Base-by-base conservation (phyloP, 2,113 vertebrate genomes). In the Polypterus senegalus region DNA sequence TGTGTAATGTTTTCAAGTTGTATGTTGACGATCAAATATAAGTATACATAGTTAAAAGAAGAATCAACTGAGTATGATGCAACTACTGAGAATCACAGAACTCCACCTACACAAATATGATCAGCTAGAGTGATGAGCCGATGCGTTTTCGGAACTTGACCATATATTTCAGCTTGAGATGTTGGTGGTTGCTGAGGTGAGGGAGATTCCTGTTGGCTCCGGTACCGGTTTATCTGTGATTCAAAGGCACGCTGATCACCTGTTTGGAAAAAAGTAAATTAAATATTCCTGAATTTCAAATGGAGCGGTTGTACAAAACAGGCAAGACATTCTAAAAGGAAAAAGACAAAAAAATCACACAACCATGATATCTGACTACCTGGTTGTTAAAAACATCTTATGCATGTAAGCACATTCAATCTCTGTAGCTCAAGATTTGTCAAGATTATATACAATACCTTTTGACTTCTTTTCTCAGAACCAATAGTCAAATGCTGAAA, bases 111-210 rank as follows among this genome's bases (percentile, higher is more conserved):
- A 73, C 94, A 97, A 80, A 99, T 98, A 69, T 99, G 95, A 73
- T 99, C 96, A 3, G 95, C 95, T 57, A 99, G 82, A 43, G 96
- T 99, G 86, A 99, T 99, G 57, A 98, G 83, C 7, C 93, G 85
- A 69, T 93, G 94, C 4, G 93, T 97, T 70, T 92, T 89, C 61
- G 88, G 85, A 58, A 91, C 86, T 0, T 90, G 87, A 3, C 84
- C 81, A 75, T 88, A 85, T 47, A 79, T 77, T 46, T 94, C 92
- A 6, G 82, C 73, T 70, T 92, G 91, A 27, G 89, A 82, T 7
- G 88, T 73, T 58, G 82, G 76, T 8, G 79, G 79, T 45, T 79
- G 89, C 8, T 93, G 94, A 7, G 89, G 80, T 56, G 84, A 87
- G 1, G 84, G 82, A 0, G 86, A 78, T 27, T 87, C 86, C 62